Evolutionary conservation across 1,140 invertebrate species (phyloP).

Genomic region (Dendroctonus ponderosae): DNA sequence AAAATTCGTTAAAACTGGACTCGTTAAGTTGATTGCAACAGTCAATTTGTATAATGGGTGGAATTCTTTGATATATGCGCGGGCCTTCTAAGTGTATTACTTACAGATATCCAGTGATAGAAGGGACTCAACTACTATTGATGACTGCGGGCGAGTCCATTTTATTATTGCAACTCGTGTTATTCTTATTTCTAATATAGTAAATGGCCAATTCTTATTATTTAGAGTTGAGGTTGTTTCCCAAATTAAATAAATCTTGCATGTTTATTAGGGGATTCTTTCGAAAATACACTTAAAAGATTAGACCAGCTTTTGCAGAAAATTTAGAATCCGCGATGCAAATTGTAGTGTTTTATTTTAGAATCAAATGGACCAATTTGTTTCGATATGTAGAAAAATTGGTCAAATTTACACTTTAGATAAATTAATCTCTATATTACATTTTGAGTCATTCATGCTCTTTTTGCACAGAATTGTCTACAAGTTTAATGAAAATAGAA

Average conservation of each 20-base stretch:
- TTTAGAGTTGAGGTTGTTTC: slow-evolving; percentile 36
- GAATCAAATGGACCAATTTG: too few species aligned
- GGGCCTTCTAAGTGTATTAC: slow-evolving; percentile 48
- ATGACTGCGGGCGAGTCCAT: slow-evolving; percentile 47
- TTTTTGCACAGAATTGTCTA: too few species aligned
- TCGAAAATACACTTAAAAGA: slow-evolving; percentile 28
- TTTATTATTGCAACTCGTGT: slow-evolving; percentile 48
- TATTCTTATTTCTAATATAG: slow-evolving; percentile 47
- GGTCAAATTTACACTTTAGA: too few species aligned
- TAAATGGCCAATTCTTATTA: slow-evolving; percentile 45
- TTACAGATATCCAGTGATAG: slow-evolving; percentile 45
- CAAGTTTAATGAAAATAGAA: too few species aligned
- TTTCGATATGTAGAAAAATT: too few species aligned
- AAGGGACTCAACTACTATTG: slow-evolving; percentile 44
- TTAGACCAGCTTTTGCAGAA: slow-evolving; percentile 16
- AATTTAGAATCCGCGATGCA: background rate
- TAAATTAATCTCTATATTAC: too few species aligned
- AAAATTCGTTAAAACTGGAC: slow-evolving; percentile 16
- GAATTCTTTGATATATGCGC: slow-evolving; percentile 51
- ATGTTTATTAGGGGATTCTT: slow-evolving; percentile 17
- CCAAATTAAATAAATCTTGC: slow-evolving; percentile 35
- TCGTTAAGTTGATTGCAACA: slow-evolving; percentile 50
- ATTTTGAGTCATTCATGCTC: too few species aligned
- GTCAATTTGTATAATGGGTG: slow-evolving; percentile 53
- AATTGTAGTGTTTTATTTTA: too few species aligned